These are phyloP conservation scores for Catagonus wagneri DNA, from an alignment of 2,113 vertebrate genomes.

Conservation along the genomic window DNA sequence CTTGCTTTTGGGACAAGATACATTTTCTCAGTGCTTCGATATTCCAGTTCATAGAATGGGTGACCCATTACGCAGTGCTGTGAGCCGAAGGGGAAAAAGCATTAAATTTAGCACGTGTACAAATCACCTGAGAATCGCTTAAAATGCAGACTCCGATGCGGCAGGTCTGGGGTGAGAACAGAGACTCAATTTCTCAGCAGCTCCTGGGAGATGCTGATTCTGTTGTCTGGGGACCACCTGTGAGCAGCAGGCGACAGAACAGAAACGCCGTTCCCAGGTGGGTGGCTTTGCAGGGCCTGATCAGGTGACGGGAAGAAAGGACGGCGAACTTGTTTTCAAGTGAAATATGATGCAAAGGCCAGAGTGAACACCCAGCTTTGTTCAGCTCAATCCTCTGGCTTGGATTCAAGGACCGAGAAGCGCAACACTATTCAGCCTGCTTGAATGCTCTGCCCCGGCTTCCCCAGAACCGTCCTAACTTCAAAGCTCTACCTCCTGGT, in stretches of 20 bases:
- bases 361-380: too few relatives aligned
- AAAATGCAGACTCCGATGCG: too few relatives aligned
- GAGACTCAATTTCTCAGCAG: not conserved
- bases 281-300: too few relatives aligned
- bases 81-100: not conserved
- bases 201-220: not conserved
- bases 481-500: not conserved
- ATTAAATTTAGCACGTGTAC: not conserved
- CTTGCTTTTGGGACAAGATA: not conserved
- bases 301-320: not conserved
- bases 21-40: not conserved
- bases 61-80: not conserved
- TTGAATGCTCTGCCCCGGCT: too few relatives aligned
- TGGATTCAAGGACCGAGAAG: not conserved
- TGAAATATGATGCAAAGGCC: not conserved
- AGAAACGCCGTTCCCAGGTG: rapidly evolving
- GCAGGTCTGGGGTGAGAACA: too few relatives aligned
- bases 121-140: not conserved
- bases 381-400: not conserved
- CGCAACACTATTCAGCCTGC: rapidly evolving
- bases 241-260: rapidly evolving
- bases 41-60: not conserved
- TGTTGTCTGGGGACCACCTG: rapidly evolving
- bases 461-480: not conserved
- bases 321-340: rapidly evolving